phyloP scores from a whole-genome alignment of 2,888 invertebrate species.

The Drosophila meridionalis region DNA sequence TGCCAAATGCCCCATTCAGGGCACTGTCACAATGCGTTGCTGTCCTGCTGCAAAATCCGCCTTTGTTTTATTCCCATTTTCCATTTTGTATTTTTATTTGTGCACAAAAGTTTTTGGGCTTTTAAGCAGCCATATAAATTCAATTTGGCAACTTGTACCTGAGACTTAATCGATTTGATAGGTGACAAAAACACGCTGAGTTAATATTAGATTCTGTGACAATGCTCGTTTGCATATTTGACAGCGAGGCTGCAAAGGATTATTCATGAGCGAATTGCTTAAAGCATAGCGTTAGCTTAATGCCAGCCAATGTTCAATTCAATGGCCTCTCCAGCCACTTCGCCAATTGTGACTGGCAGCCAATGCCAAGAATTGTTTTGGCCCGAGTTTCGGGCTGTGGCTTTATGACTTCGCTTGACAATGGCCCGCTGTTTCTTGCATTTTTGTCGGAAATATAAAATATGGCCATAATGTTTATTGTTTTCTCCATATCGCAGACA shows the following conservation, averaged over 20 bases:
- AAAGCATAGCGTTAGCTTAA: constrained; percentile 46
- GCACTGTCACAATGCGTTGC: constrained; percentile 48
- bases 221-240: constrained; percentile 65
- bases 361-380: constrained; percentile 61
- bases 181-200: constrained; percentile 66
- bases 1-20: constrained; percentile 28
- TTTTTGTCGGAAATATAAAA: constrained; percentile 73
- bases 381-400: constrained; percentile 37
- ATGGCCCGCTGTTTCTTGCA: constrained; percentile 74
- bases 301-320: constrained; percentile 59
- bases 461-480: constrained; percentile 77
- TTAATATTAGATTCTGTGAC: constrained; percentile 61
- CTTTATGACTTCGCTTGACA: constrained; percentile 59
- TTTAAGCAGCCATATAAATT: constrained; percentile 75
- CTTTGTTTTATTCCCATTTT: constrained; percentile 65
- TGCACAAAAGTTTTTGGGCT: constrained; percentile 52
- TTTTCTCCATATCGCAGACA: constrained; percentile 46
- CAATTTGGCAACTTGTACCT: constrained; percentile 54
- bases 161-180: constrained; percentile 71
- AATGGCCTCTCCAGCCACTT: constrained; percentile 31
- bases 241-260: constrained; percentile 53
- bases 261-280: constrained; percentile 72
- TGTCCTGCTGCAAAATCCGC: constrained; percentile 40
- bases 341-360: constrained; percentile 13
- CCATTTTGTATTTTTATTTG: constrained; percentile 38